These are phyloP conservation scores for Psittacula derbiana DNA, from an alignment of 2,797 vertebrate species.

Conservation along the genomic window DNA sequence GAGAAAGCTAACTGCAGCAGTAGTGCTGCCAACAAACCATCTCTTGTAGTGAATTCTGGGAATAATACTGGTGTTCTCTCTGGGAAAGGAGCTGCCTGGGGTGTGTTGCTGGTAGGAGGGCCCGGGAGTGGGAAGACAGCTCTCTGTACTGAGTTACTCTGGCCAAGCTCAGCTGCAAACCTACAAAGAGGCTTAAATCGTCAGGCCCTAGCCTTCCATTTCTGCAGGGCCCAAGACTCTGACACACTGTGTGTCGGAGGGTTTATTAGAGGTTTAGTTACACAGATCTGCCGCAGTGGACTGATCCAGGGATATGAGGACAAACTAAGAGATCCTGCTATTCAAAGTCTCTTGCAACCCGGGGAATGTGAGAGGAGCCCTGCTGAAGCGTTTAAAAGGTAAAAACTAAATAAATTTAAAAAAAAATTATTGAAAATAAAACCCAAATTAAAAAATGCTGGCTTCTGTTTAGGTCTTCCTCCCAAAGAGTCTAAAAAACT, in stretches of 20 bases:
- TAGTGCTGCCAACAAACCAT: constrained; percentile 75
- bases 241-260: constrained; percentile 90
- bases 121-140: constrained; percentile 96
- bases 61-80: constrained; percentile 73
- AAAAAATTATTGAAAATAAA: not conserved
- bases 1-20: constrained; percentile 86
- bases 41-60: constrained; percentile 70
- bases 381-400: constrained; percentile 97
- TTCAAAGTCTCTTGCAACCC: constrained; percentile 87
- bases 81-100: constrained; percentile 86
- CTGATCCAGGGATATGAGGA: constrained; percentile 90
- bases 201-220: constrained; percentile 91
- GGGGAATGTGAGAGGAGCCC: constrained; percentile 96
- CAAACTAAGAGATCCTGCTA: constrained; percentile 87
- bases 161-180: constrained; percentile 88
- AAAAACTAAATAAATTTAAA: not conserved
- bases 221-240: constrained; percentile 94
- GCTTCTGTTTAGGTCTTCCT: not conserved
- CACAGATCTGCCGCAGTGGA: constrained; percentile 87
- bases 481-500: not conserved
- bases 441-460: not conserved
- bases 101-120: constrained; percentile 93
- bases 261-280: constrained; percentile 87
- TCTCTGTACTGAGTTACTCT: constrained; percentile 92
- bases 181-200: constrained; percentile 87